Percentiles rank a stretch among this genome's conserved stretches.
phyloP scores from a whole-genome alignment of 2,888 invertebrate genomes.

The Campoletis raptor region DNA sequence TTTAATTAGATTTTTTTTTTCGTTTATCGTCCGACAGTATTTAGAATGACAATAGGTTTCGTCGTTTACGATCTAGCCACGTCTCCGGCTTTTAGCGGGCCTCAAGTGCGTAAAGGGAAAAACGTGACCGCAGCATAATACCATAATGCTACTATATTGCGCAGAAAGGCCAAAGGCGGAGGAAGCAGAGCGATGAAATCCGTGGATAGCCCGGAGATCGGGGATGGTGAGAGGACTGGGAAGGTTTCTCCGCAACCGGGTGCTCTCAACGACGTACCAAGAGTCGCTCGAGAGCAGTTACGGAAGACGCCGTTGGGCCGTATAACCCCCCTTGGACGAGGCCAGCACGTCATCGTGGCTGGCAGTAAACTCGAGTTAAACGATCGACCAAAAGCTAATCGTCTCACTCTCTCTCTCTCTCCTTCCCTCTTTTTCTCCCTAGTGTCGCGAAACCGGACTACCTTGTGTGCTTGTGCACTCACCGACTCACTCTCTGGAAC shows the following conservation, averaged over 20 bases:
- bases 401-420: constrained; percentile 51
- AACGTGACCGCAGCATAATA: constrained; percentile 52
- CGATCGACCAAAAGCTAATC: constrained; percentile 77
- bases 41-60: constrained; percentile 28
- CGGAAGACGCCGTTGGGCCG: constrained; percentile 55
- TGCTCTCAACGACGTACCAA: constrained; percentile 62
- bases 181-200: constrained; percentile 28
- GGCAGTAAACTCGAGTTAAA: constrained; percentile 74
- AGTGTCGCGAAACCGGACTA: neutral
- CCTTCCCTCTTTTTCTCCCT: neutral
- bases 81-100: constrained; percentile 48
- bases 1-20: neutral
- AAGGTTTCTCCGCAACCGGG: constrained; percentile 41
- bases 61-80: constrained; percentile 47
- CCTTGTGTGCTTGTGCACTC: constrained; percentile 5
- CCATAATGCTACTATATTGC: constrained; percentile 26
- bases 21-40: neutral
- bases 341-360: constrained; percentile 69
- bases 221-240: constrained; percentile 16
- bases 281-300: constrained; percentile 56
- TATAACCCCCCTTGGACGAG: constrained; percentile 61
- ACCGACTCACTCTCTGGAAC: neutral
- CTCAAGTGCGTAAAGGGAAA: constrained; percentile 51
- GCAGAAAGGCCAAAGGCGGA: neutral
- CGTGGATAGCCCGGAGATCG: constrained; percentile 26